phyloP scores from a whole-genome alignment of 2,113 vertebrate species.

The Neomonachus schauinslandi region DNA sequence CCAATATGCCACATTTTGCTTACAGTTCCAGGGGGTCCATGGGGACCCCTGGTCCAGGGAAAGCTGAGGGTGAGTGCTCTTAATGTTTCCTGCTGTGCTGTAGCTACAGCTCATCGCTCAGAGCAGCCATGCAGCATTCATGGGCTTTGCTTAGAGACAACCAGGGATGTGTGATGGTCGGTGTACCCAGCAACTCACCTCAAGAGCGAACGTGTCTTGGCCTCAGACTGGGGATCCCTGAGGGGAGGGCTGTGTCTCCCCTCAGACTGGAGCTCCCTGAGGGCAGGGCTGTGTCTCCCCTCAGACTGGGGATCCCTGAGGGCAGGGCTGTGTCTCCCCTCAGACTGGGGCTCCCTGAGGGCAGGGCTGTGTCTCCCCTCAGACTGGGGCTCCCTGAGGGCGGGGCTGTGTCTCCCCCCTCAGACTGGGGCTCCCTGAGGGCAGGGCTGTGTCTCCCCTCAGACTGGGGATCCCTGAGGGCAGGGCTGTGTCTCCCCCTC shows the following conservation, averaged over 20 bases:
- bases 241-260: background rate
- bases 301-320: background rate
- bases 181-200: background rate
- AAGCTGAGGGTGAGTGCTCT: background rate
- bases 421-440: background rate
- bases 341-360: background rate
- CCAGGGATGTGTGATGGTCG: background rate
- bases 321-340: background rate
- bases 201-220: too few relatives aligned
- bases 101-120: background rate
- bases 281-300: background rate
- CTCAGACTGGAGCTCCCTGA: background rate
- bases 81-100: background rate
- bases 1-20: background rate
- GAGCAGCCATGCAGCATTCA: accelerated
- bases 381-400: background rate
- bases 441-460: background rate
- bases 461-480: background rate
- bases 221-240: background rate
- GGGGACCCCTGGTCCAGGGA: background rate
- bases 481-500: background rate
- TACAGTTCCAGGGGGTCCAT: background rate
- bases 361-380: background rate
- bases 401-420: background rate
- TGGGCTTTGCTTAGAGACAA: background rate